Evolutionary conservation across 2,797 vertebrate species (phyloP).

Genomic region (Acipenser oxyrinchus): DNA sequence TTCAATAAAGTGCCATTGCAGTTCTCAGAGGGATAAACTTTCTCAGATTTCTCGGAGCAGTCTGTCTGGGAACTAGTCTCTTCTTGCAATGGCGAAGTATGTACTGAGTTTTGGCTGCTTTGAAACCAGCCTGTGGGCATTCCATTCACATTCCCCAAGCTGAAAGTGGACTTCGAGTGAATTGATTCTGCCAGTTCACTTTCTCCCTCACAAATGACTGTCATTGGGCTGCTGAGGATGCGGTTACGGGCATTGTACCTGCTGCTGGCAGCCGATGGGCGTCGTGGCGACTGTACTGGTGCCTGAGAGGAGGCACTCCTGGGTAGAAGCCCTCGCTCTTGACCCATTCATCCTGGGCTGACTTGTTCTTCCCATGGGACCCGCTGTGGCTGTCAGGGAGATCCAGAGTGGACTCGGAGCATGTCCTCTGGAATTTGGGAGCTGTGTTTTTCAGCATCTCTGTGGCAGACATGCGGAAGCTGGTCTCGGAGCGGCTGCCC

Average conservation of each 20-base stretch:
- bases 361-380: conserved; percentile 67
- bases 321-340: conserved; percentile 69
- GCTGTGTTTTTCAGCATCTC: conserved; percentile 93
- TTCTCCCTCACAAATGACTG: conserved; percentile 90
- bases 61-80: conserved; percentile 22
- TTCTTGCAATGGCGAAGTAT: conserved; percentile 22
- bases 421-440: conserved; percentile 74
- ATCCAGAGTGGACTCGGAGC: conserved; percentile 54
- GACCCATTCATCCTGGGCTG: conserved; percentile 78
- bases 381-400: conserved; percentile 54
- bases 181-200: conserved; percentile 62
- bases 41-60: conserved; percentile 25
- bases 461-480: conserved; percentile 87
- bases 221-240: conserved; percentile 98
- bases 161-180: neutral
- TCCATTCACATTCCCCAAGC: conserved; percentile 29
- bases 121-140: conserved; percentile 34
- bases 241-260: conserved; percentile 83
- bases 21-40: conserved; percentile 35
- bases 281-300: conserved; percentile 77
- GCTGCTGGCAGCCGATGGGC: conserved; percentile 92
- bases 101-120: conserved; percentile 28
- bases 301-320: conserved; percentile 69
- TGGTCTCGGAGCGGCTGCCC: conserved; percentile 82
- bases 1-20: conserved; percentile 56